Conservation (phyloP, 2,113 vertebrate species). For the Electrona antarctica region DNA sequence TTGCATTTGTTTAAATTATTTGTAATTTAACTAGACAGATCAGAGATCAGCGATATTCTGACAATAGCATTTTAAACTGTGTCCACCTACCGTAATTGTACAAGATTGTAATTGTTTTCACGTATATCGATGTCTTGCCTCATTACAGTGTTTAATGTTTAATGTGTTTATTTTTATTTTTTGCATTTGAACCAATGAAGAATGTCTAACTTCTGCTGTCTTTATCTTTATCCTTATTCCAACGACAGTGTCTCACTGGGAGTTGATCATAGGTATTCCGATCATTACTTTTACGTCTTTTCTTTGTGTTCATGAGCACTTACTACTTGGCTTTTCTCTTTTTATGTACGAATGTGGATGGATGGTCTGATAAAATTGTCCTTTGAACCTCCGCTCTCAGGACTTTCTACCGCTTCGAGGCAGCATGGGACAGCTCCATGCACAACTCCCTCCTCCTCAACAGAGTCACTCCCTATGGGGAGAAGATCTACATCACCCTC, state of each 20-base stretch:
- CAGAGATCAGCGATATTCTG: too few relatives aligned
- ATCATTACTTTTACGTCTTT: slow-evolving; percentile 20
- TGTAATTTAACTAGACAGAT: too few relatives aligned
- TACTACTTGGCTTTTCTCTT: slow-evolving; percentile 2
- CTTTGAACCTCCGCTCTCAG: slow-evolving; percentile 66
- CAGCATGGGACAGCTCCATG: slow-evolving; percentile 98
- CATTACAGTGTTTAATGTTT: slow-evolving; percentile 22
- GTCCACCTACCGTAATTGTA: too few relatives aligned
- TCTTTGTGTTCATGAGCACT: slow-evolving; percentile 11
- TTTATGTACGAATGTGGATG: neutral
- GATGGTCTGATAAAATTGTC: neutral
- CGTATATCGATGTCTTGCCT: slow-evolving; percentile 11
- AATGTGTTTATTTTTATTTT: slow-evolving; percentile 18
- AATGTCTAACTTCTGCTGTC: slow-evolving; percentile 47
- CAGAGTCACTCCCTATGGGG: slow-evolving; percentile 93
- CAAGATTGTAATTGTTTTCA: neutral
- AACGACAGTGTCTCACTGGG: slow-evolving; percentile 88
- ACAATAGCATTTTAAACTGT: too few relatives aligned
- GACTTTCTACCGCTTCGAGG: slow-evolving; percentile 95
- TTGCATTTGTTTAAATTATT: too few relatives aligned
- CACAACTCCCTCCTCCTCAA: slow-evolving; percentile 97
- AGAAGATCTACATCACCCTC: slow-evolving; percentile 98
- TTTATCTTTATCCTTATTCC: slow-evolving; percentile 64
- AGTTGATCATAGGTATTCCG: slow-evolving; percentile 92
- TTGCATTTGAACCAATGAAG: slow-evolving; percentile 41